Percentiles rank a stretch among this genome's conserved stretches.
Evolutionary conservation across 2,113 vertebrate species (phyloP).

Genomic region (Nothoprocta perdicaria): DNA sequence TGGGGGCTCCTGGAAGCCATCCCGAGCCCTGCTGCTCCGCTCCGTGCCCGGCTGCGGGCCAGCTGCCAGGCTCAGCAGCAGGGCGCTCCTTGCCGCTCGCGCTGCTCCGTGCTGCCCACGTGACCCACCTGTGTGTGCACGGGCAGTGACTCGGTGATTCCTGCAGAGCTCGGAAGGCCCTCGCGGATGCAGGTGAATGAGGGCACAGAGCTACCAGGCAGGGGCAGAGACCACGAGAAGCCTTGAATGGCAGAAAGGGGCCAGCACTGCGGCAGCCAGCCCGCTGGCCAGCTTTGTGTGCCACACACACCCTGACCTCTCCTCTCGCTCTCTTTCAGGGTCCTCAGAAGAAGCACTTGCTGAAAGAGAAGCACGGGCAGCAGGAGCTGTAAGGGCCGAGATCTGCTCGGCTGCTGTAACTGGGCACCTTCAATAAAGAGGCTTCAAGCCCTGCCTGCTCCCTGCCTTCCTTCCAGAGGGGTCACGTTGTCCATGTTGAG

Average conservation of each 20-base stretch:
- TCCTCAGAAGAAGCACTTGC: slow-evolving; percentile 88
- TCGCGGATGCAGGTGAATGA: not conserved
- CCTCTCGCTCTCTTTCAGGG: slow-evolving; percentile 78
- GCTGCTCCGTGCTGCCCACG: not conserved
- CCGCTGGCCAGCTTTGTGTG: not conserved
- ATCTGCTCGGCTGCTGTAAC: not conserved
- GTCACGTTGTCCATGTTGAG: not conserved
- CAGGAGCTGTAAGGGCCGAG: slow-evolving; percentile 37
- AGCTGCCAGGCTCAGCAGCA: accelerated
- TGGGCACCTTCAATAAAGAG: not conserved
- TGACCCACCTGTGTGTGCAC: not conserved
- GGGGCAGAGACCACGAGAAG: not conserved
- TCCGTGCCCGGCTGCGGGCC: not conserved
- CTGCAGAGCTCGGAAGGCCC: not conserved
- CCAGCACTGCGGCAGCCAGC: not conserved
- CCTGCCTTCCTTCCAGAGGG: not conserved
- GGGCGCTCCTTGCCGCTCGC: not conserved
- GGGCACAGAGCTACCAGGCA: not conserved
- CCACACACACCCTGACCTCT: not conserved
- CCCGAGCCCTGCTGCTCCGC: not conserved
- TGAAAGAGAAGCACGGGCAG: slow-evolving; percentile 73
- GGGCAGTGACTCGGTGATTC: not conserved
- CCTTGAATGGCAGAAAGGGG: not conserved
- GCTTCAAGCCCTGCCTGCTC: not conserved
- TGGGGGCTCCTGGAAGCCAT: not conserved